Conservation (phyloP, 2,888 invertebrate genomes). For the Dione vanillae region DNA sequence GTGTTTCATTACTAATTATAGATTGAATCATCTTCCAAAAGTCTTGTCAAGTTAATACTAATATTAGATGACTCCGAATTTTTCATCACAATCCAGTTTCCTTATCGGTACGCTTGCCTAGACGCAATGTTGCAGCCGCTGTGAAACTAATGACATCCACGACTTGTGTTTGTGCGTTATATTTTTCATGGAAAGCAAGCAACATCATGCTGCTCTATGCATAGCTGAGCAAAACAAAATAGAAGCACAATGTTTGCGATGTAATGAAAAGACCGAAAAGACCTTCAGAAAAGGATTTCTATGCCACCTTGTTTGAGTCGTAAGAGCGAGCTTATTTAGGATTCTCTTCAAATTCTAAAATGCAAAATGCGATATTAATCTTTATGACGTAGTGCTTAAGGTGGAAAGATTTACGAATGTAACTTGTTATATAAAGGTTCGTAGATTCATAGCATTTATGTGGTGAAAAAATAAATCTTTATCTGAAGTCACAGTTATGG, state of each 20-base stretch:
- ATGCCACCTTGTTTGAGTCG: slow-evolving; percentile 36
- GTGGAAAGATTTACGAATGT: neutral
- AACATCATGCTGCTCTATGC: slow-evolving; percentile 46
- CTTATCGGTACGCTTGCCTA: slow-evolving; percentile 4
- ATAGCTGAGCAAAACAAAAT: slow-evolving; percentile 48
- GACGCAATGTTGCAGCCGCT: slow-evolving; percentile 31
- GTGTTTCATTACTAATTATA: neutral
- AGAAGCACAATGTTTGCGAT: slow-evolving; percentile 48
- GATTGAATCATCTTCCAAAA: no score
- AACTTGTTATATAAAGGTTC: neutral
- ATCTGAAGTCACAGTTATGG: neutral
- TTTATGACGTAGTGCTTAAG: neutral
- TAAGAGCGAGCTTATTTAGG: slow-evolving; percentile 43
- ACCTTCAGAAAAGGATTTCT: slow-evolving; percentile 45
- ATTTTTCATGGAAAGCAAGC: slow-evolving; percentile 49
- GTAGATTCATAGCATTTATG: neutral
- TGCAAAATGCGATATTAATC: slow-evolving; percentile 9
- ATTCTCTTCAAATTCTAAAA: slow-evolving; percentile 25
- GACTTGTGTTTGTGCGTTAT: slow-evolving; percentile 44
- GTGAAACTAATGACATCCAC: slow-evolving; percentile 46
- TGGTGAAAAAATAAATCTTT: neutral
- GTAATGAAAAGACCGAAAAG: slow-evolving; percentile 49
- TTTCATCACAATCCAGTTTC: neutral
- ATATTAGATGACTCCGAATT: no score
- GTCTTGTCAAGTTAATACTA: no score